A percentile compares a stretch with the other conserved stretches of the same genome.
These are phyloP conservation scores for Halictus quadricinctus DNA, from an alignment of 2,888 invertebrate species.

Conservation along the genomic window DNA sequence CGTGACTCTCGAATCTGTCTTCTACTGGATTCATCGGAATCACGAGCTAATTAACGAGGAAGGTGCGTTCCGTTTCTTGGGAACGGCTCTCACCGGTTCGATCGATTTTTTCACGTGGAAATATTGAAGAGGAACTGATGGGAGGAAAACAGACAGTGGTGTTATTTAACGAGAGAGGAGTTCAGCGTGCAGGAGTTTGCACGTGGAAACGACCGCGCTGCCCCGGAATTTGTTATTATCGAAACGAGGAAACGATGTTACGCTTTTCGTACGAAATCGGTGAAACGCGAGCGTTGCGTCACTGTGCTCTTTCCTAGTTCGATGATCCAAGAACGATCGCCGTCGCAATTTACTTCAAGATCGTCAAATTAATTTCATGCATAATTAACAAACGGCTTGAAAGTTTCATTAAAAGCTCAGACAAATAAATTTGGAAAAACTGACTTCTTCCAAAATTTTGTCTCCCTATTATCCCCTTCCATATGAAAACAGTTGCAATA, in stretches of 20 bases:
- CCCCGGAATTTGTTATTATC: constrained; percentile 15
- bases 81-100: not conserved
- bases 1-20: constrained; percentile 11
- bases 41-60: not conserved
- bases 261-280: constrained; percentile 11
- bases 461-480: too few relatives aligned
- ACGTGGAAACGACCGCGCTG: not conserved
- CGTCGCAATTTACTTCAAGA: not conserved
- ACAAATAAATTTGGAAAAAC: too few relatives aligned
- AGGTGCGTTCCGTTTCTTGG: not conserved
- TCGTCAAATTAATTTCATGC: not conserved
- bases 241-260: not conserved
- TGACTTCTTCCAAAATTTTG: too few relatives aligned
- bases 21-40: not conserved
- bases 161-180: not conserved
- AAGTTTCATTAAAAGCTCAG: too few relatives aligned
- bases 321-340: not conserved
- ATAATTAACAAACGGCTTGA: too few relatives aligned
- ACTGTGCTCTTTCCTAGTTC: not conserved
- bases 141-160: not conserved
- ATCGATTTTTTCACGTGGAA: not conserved
- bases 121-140: not conserved
- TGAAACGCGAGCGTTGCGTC: not conserved
- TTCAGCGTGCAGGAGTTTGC: not conserved
- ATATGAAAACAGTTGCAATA: too few relatives aligned